phyloP scores from a whole-genome alignment of 1,140 invertebrate species.

The Colletes latitarsis region DNA sequence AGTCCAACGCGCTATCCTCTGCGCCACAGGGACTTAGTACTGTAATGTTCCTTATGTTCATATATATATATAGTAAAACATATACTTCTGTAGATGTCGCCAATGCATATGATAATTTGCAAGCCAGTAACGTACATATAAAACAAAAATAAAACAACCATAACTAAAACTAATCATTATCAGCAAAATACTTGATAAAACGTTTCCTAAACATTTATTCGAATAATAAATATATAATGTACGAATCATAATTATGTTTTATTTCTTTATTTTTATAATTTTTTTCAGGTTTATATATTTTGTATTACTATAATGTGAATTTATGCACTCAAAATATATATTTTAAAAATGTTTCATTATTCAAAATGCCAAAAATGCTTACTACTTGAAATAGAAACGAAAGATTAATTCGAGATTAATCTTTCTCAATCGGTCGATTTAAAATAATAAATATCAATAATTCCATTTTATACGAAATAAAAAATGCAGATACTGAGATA shows the following conservation, averaged over 20 bases:
- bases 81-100: constrained; percentile 31
- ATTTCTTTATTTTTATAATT: background rate
- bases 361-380: background rate
- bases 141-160: background rate
- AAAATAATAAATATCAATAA: background rate
- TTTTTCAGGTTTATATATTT: background rate
- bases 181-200: background rate
- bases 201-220: background rate
- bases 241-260: background rate
- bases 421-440: background rate
- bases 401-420: background rate
- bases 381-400: background rate
- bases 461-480: background rate
- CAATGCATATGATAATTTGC: background rate
- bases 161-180: background rate
- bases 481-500: background rate
- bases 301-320: no score
- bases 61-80: background rate
- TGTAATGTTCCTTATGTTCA: background rate
- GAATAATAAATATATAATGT: background rate
- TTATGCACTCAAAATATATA: background rate
- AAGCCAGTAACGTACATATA: constrained; percentile 1
- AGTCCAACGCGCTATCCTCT: constrained; percentile 86
- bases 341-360: background rate
- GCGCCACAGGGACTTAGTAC: constrained; percentile 83